phyloP scores from a whole-genome alignment of 2,113 vertebrate genomes.

The Lagenorhynchus albirostris region DNA sequence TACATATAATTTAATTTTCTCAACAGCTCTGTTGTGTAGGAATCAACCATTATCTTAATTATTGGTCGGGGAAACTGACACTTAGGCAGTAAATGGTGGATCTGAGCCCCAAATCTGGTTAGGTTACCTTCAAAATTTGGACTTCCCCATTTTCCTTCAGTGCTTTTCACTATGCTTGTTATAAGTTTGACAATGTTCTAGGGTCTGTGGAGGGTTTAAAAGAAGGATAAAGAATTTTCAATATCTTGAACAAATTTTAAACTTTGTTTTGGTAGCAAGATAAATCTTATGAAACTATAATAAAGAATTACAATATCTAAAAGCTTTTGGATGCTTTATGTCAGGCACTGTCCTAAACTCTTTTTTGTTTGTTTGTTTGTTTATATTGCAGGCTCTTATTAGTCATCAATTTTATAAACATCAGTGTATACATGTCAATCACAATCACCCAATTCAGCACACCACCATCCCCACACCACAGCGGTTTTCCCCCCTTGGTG shows the following conservation, averaged over 20 bases:
- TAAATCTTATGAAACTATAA: not conserved
- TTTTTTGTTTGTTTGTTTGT: no score
- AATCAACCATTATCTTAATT: not conserved
- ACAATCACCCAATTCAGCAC: no score
- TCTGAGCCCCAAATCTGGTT: not conserved
- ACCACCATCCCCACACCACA: no score
- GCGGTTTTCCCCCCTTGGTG: no score
- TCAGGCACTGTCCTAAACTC: not conserved
- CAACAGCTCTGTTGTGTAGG: not conserved
- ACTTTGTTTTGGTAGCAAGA: not conserved
- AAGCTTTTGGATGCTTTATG: not conserved
- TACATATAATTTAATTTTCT: not conserved
- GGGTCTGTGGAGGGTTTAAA: not conserved
- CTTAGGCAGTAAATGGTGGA: not conserved
- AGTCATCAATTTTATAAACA: no score
- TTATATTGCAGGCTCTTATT: no score
- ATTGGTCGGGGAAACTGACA: not conserved
- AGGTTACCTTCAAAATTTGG: not conserved
- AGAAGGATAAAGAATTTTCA: not conserved
- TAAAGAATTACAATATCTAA: not conserved
- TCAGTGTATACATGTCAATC: no score
- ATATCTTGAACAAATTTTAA: not conserved
- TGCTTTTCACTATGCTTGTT: not conserved
- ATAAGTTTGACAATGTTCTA: not conserved
- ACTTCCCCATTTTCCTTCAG: not conserved